phyloP scores from a whole-genome alignment of 2,888 invertebrate species.

The Limnephilus auricula region DNA sequence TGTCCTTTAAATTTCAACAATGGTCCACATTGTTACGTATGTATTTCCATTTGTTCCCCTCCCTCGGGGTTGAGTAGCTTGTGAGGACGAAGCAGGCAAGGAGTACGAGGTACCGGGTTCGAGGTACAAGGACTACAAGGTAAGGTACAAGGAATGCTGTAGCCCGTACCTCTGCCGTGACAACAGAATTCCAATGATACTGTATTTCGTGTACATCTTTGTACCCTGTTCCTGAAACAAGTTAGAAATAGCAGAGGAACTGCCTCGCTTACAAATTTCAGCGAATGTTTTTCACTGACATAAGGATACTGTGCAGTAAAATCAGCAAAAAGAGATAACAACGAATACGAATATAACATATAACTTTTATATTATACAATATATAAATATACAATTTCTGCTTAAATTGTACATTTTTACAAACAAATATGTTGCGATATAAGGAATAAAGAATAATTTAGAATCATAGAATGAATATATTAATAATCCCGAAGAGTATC shows the following conservation, averaged over 20 bases:
- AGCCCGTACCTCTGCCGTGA: background rate
- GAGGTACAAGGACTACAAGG: background rate
- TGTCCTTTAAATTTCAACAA: background rate
- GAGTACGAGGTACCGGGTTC: background rate
- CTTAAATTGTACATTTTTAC: too few relatives aligned
- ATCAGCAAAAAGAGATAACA: background rate
- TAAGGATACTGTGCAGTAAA: background rate
- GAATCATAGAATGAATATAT: too few relatives aligned
- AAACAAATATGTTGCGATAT: too few relatives aligned
- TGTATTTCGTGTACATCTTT: background rate
- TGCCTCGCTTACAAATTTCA: background rate
- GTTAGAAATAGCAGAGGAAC: background rate
- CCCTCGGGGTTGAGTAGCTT: background rate
- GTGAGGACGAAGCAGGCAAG: background rate
- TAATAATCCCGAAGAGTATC: too few relatives aligned
- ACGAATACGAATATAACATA: background rate
- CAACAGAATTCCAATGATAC: slow-evolving; percentile 11
- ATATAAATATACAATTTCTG: too few relatives aligned
- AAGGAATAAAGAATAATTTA: too few relatives aligned
- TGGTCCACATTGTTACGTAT: slow-evolving; percentile 6
- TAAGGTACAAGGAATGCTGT: background rate
- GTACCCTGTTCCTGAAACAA: background rate
- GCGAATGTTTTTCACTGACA: background rate
- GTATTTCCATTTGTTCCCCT: background rate
- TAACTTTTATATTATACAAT: too few relatives aligned